These are phyloP conservation scores for Caenorhabditis inopinata DNA, from an alignment of 1,140 invertebrate genomes.

Conservation along the genomic window DNA sequence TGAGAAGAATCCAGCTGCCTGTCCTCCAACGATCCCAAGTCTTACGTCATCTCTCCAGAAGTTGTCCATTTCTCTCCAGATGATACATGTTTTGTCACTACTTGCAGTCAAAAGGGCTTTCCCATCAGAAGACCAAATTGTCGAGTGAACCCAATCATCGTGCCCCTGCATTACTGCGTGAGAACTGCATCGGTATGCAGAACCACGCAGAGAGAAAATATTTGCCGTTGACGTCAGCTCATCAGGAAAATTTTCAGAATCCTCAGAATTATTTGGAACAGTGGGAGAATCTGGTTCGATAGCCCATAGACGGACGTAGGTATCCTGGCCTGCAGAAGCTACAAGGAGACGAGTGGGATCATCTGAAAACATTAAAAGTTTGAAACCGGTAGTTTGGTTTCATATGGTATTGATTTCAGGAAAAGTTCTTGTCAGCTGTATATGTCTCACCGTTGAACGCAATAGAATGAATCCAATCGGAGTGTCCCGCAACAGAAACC, in stretches of 20 bases:
- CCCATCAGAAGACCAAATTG: constrained; percentile 76
- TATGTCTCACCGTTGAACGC: constrained; percentile 46
- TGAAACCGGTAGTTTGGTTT: not conserved
- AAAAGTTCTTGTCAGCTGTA: too few species aligned
- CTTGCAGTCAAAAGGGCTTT: constrained; percentile 79
- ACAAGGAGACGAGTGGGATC: constrained; percentile 8
- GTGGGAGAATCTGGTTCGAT: constrained; percentile 16
- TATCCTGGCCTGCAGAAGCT: constrained; percentile 43
- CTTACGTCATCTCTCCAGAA: constrained; percentile 78
- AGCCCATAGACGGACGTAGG: constrained; percentile 35
- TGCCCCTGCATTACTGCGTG: constrained; percentile 85
- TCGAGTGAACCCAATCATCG: constrained; percentile 87
- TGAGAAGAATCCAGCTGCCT: constrained; percentile 86
- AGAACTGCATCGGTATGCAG: constrained; percentile 72
- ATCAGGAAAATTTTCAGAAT: not conserved
- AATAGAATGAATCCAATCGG: constrained; percentile 46
- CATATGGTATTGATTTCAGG: too few species aligned
- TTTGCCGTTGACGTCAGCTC: constrained; percentile 13
- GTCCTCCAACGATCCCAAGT: constrained; percentile 80
- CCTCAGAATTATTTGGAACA: not conserved
- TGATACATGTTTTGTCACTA: constrained; percentile 87
- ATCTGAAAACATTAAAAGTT: not conserved
- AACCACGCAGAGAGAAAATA: not conserved
- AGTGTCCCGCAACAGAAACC: constrained; percentile 37
- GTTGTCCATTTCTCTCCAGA: constrained; percentile 76